Base-by-base conservation (phyloP, 2,797 vertebrate genomes). In the Acropternis orthonyx region DNA sequence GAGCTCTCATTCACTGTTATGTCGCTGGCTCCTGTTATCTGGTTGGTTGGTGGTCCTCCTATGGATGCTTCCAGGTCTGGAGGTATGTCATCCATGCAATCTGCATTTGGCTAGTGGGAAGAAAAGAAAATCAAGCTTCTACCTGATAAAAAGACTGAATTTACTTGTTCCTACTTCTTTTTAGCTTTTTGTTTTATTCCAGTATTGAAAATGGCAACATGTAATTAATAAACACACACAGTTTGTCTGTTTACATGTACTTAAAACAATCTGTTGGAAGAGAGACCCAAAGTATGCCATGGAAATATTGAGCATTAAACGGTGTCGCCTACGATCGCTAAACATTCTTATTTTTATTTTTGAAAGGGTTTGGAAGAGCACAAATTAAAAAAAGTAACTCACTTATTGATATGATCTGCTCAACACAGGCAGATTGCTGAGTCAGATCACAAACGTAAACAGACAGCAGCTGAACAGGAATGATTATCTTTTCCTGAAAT, bases 1-100 rank as follows among this genome's bases (percentile, higher is more conserved):
- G 99, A 99, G 94, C 99, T 99, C 97, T 99, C 99, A 1, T 99
- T 99, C 58, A 99, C 97, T 0, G 99, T 99, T 30, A 98, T 98
- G 61, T 99, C 99, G 3, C 99, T 99, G 23, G 99, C 98, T 8
- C 98, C 99, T 0, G 99, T 99, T 97, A 99, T 98, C 94, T 98
- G 98, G 97, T 99, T 99, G 92, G 98, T 98, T 6, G 98, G 98
- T 0, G 98, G 98, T 19, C 98, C 98, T 67, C 98, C 98, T 71
- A 98, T 95, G 14, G 99, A 99, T 12, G 97, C 97, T 97, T 99
- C 99, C 12, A 99, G 98, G 97, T 99, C 99, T 4, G 98, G 98
- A 81, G 98, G 99, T 75, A 98, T 95, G 67, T 99, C 99, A 9
- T 99, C 99, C 83, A 98, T 98, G 96, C 99, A 99, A 96, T 99